A percentile compares a stretch with the other conserved stretches of the same genome.
Evolutionary conservation across 2,888 invertebrate species (phyloP).

Genomic region (Conchocele bisecta): DNA sequence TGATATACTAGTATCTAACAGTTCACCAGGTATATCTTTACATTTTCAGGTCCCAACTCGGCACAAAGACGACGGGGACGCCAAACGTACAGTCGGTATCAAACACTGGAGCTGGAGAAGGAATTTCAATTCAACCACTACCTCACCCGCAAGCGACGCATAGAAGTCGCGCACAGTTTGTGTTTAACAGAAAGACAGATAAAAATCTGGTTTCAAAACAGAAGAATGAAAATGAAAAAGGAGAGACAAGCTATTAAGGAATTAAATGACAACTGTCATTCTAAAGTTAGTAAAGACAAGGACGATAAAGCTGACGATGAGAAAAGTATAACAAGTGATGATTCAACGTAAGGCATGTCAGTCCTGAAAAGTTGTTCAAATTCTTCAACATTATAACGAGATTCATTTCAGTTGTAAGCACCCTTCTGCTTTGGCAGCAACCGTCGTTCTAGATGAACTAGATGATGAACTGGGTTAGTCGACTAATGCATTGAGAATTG

Average conservation of each 20-base stretch:
- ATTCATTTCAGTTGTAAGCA: too few species aligned
- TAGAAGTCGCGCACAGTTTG: constrained; percentile 98
- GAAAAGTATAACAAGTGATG: constrained; percentile 67
- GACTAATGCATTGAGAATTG: too few species aligned
- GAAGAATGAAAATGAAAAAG: constrained; percentile 97
- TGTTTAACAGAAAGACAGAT: constrained; percentile 97
- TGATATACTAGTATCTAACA: too few species aligned
- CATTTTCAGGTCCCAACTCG: constrained; percentile 78
- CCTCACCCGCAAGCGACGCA: constrained; percentile 97
- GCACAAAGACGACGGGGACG: constrained; percentile 87
- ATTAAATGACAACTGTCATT: constrained; percentile 66
- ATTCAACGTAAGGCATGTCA: constrained; percentile 54
- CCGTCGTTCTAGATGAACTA: too few species aligned
- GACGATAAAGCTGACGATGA: constrained; percentile 46
- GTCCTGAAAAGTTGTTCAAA: neutral
- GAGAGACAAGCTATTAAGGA: constrained; percentile 79
- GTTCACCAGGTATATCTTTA: too few species aligned
- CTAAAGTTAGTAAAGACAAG: constrained; percentile 23
- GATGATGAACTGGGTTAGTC: too few species aligned
- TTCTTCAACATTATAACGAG: too few species aligned
- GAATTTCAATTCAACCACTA: constrained; percentile 99
- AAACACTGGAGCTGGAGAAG: constrained; percentile 98
- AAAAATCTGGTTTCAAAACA: constrained; percentile 89
- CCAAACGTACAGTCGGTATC: constrained; percentile 98
- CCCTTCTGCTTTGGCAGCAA: too few species aligned